Evolutionary conservation across 1,140 invertebrate genomes (phyloP).

Genomic region (Chironomus striatipennis): DNA sequence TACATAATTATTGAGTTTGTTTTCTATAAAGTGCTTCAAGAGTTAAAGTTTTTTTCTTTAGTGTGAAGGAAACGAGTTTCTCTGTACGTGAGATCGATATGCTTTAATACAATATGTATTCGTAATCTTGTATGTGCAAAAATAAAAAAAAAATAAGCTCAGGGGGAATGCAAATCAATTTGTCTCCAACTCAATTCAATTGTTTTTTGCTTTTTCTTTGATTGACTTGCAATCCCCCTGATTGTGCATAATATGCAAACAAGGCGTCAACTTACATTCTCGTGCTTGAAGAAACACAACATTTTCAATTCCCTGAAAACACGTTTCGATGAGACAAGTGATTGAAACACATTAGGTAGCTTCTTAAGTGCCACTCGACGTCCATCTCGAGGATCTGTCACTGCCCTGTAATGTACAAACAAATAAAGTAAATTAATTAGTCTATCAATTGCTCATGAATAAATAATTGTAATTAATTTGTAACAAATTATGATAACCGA

Average conservation of each 20-base stretch:
- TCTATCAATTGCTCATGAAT: not conserved
- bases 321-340: slow-evolving; percentile 93
- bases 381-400: slow-evolving; percentile 98
- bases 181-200: too few species aligned
- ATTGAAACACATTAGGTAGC: slow-evolving; percentile 99
- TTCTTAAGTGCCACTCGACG: slow-evolving; percentile 97
- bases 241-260: slow-evolving; percentile 29
- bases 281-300: slow-evolving; percentile 99
- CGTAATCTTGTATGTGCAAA: not conserved
- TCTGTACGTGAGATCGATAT: slow-evolving; percentile 12
- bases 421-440: slow-evolving; percentile 27
- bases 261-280: slow-evolving; percentile 75
- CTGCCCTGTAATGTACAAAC: slow-evolving; percentile 71
- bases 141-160: not conserved
- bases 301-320: slow-evolving; percentile 98
- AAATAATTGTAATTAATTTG: too few species aligned
- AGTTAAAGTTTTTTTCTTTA: not conserved
- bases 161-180: too few species aligned
- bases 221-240: too few species aligned
- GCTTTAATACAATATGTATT: too few species aligned
- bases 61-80: not conserved
- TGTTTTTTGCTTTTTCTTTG: too few species aligned
- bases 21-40: slow-evolving; percentile 3
- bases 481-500: too few species aligned
- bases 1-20: slow-evolving; percentile 23